Percentiles rank a stretch among this genome's conserved stretches.
These are phyloP conservation scores for Marisa cornuarietis DNA, from an alignment of 1,140 invertebrate species.

Conservation along the genomic window DNA sequence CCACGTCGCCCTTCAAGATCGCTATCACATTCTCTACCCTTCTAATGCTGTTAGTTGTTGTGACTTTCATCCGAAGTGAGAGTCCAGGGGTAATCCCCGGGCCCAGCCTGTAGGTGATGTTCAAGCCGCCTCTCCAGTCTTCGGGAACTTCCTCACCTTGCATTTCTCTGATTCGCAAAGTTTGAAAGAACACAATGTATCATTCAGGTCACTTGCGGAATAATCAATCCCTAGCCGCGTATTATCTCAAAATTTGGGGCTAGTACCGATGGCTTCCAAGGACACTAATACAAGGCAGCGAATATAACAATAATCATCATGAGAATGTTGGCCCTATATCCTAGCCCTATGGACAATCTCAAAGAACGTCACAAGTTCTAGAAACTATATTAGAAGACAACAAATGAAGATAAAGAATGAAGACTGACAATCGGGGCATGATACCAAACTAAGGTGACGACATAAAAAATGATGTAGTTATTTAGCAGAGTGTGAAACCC, in stretches of 20 bases:
- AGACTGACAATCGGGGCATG: no score
- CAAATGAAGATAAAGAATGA: no score
- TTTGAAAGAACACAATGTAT: background rate
- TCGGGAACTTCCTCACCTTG: conserved; percentile 55
- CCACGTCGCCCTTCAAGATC: conserved; percentile 65
- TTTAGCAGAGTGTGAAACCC: no score
- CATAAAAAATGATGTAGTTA: no score
- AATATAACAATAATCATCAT: background rate
- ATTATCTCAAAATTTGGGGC: background rate
- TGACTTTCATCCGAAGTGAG: conserved; percentile 44
- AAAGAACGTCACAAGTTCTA: no score
- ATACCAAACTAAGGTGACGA: no score
- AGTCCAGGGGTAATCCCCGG: conserved; percentile 18
- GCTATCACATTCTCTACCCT: conserved; percentile 69
- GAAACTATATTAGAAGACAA: no score
- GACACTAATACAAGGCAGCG: background rate
- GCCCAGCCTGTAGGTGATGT: conserved; percentile 68
- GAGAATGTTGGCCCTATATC: background rate
- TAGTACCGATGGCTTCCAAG: background rate
- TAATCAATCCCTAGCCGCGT: background rate
- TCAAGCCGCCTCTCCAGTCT: conserved; percentile 65
- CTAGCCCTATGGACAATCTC: background rate
- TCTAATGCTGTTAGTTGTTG: conserved; percentile 39
- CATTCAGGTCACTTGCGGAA: no score
- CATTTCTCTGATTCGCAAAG: conserved; percentile 36